Conservation (phyloP, 92 coral and sea anemone species). For the Porites lobata region DNA sequence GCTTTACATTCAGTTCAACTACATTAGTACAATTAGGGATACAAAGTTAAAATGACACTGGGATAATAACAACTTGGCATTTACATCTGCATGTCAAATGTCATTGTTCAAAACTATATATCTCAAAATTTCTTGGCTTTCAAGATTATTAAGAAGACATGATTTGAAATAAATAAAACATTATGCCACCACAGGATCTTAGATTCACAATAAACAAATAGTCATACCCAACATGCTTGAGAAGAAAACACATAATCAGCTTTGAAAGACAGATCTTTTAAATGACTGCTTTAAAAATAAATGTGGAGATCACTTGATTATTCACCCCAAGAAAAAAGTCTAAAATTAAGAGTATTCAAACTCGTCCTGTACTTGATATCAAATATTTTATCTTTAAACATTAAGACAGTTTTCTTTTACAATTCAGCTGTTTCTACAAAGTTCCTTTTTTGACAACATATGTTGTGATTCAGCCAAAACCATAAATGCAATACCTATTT, state of each 20-base stretch:
- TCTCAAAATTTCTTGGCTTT: not conserved
- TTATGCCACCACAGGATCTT: not conserved
- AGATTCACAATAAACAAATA: not conserved
- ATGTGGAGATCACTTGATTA: not conserved
- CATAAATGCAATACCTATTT: constrained; percentile 4
- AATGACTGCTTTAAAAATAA: not conserved
- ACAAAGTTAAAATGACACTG: not conserved
- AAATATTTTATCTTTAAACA: not conserved
- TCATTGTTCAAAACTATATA: not conserved
- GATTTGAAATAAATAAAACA: not conserved
- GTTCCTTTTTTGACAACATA: not conserved
- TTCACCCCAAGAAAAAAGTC: not conserved
- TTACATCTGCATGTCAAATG: constrained; percentile 7
- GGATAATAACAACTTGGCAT: not conserved
- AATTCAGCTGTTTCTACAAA: constrained; percentile 29
- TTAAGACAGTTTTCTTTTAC: not conserved
- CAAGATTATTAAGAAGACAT: not conserved
- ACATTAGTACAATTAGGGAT: not conserved
- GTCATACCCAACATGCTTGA: not conserved
- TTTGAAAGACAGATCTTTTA: not conserved
- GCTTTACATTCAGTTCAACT: constrained; percentile 3
- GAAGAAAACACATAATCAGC: not conserved
- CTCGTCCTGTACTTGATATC: not conserved
- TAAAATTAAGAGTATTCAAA: not conserved
- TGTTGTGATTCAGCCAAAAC: not conserved